Percentiles rank a stretch among this genome's conserved stretches.
Conservation (phyloP, 2,797 vertebrate species). For the Takifugu rubripes region DNA sequence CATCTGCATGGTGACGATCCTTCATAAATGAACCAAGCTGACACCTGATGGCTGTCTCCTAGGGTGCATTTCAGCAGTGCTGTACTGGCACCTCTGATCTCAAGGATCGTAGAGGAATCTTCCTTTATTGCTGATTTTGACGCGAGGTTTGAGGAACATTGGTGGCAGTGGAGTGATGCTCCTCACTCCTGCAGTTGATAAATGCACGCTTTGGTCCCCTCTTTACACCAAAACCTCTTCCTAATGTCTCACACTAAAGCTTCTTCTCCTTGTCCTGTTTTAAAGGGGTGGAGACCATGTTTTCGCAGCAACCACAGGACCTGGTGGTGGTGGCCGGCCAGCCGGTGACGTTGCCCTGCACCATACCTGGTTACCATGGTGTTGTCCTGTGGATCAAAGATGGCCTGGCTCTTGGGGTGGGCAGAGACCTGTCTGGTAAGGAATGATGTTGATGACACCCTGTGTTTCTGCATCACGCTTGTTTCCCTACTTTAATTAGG, state of each 20-base stretch:
- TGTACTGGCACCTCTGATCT: slow-evolving; percentile 39
- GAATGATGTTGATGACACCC: slow-evolving; percentile 11
- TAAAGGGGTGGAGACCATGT: slow-evolving; percentile 84
- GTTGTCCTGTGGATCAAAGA: slow-evolving; percentile 98
- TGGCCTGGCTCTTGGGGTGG: slow-evolving; percentile 90
- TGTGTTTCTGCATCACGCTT: slow-evolving; percentile 10
- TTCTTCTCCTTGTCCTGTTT: slow-evolving; percentile 1
- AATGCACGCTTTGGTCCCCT: slow-evolving; percentile 16
- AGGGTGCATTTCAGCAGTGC: slow-evolving; percentile 7
- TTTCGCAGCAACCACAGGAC: slow-evolving; percentile 97
- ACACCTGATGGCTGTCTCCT: slow-evolving; percentile 58
- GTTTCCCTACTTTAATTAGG: slow-evolving; percentile 27
- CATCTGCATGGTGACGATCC: slow-evolving; percentile 53
- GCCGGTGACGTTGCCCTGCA: slow-evolving; percentile 89
- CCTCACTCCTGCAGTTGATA: slow-evolving; percentile 20
- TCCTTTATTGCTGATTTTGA: slow-evolving; percentile 34
- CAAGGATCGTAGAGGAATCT: slow-evolving; percentile 41
- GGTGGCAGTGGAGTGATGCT: slow-evolving; percentile 36
- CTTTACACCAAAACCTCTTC: not conserved
- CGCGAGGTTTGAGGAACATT: slow-evolving; percentile 46
- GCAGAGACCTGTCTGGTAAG: slow-evolving; percentile 92
- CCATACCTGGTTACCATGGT: slow-evolving; percentile 91
- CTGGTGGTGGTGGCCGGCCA: slow-evolving; percentile 93
- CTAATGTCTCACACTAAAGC: slow-evolving; percentile 1
- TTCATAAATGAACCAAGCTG: slow-evolving; percentile 60